A percentile compares a stretch with the other conserved stretches of the same genome.
Conservation (phyloP, 2,797 vertebrate species). For the Vireo griseus region DNA sequence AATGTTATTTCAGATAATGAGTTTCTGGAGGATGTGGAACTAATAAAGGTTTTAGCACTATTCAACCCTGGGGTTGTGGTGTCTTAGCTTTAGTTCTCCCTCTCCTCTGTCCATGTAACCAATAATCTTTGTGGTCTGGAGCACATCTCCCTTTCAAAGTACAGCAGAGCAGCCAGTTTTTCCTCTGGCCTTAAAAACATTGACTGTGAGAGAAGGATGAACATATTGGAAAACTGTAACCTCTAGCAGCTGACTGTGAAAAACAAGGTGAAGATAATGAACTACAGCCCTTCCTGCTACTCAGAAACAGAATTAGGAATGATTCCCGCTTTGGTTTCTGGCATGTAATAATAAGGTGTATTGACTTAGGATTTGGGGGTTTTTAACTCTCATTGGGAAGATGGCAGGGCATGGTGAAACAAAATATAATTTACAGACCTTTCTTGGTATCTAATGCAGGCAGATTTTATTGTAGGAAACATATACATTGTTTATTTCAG, state of each 20-base stretch:
- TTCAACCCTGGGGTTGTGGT: background rate
- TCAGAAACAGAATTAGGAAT: background rate
- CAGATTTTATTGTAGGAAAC: background rate
- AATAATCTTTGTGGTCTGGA: background rate
- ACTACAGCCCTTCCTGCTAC: background rate
- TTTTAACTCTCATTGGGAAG: background rate
- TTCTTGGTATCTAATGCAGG: background rate
- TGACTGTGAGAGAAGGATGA: background rate
- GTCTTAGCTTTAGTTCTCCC: background rate
- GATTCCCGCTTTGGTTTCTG: background rate
- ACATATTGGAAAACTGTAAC: background rate
- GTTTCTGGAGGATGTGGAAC: background rate
- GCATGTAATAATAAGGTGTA: background rate
- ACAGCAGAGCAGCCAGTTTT: background rate
- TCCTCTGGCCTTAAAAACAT: background rate
- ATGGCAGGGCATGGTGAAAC: background rate
- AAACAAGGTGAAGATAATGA: conserved; percentile 3
- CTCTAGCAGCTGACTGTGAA: background rate
- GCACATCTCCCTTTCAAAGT: background rate
- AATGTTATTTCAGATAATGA: background rate
- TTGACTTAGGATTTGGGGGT: background rate
- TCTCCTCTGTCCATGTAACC: background rate
- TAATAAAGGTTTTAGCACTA: background rate
- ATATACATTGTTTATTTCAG: background rate
- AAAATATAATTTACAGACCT: background rate